Base-by-base conservation (phyloP, 2,113 vertebrate species). In the Apteryx mantelli region DNA sequence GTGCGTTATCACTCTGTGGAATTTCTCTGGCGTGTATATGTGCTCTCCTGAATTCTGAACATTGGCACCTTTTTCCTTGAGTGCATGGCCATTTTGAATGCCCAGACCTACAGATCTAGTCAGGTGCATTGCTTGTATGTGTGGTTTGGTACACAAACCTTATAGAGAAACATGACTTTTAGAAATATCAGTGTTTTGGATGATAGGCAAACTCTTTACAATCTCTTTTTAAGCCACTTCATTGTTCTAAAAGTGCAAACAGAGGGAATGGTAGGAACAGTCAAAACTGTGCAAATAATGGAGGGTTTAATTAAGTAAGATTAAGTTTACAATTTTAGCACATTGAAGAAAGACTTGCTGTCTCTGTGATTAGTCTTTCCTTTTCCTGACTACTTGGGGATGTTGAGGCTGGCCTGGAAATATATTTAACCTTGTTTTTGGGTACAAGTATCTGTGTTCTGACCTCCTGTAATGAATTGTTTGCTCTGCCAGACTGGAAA, bases 281-380 rank as follows among this genome's bases (percentile, higher is more conserved):
- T 82, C 44, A 79, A 55, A 87, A 66, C 68, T 83, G 91, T 83
- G 40, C 55, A 95, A 95, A 95, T 92, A 95, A 76, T 75, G 30
- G 44, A 92, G 34, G 34, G 88, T 93, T 95, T 90, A 90, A 96
- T 88, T 94, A 65, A 91, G 46, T 82, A 91, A 92, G 81, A 75
- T 87, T 75, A 75, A 68, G 58, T 88, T 94, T 88, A 70, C 73
- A 16, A 53, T 93, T 96, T 93, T 96, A 81, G 36, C 63, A 58
- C 70, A 32, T 25, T 34, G 65, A 82, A 14, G 75, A 78, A 74
- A 88, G 68, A 28, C 10, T 83, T 89, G 76, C 53, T 85, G 11
- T 56, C 26, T 76, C 26, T 85, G 46, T 48, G 48, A 44, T 74
- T 83, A 42, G 46, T 64, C 61, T 74, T 90, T 70, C 48, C 19